Base-by-base conservation (phyloP, 2,888 invertebrate genomes). In the Coronaproctus castanopsis region DNA sequence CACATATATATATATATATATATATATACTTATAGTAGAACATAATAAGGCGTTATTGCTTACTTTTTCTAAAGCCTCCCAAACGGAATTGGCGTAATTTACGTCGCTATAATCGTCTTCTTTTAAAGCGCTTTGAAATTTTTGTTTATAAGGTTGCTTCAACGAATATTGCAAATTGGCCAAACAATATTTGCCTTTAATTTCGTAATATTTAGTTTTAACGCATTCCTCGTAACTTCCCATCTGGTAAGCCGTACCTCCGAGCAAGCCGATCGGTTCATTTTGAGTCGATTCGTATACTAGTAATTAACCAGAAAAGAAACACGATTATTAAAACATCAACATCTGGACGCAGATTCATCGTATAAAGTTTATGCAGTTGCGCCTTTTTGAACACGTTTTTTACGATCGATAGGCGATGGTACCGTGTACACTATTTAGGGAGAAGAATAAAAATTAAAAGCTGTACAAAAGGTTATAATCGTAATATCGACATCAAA, bases 241-340 rank as follows among this genome's bases (percentile, higher is more conserved):
- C 64, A 85, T 73, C 63, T 84, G 82, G 71, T 80, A 83, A 1
- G 78, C 75, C 14, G 80, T 78, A 2, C 83, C 83, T 65, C 77
- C 78, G n/a, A 83, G 76, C 18, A 83, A 71, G n/a, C 83, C 83
- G 65, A 77, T 76, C 0, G 82, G 80, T 51, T 80, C 79, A 69
- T 83, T 83, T 0, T 80, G 80, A 50, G 81, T 80, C 2, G 85
- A 77, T 67, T 84, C 84, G 68, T 82, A 82, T 78, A 84, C 85
- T 85, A 71, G 61, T 76, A 71, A 58, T 23, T 24, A n/a, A n/a
- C n/a, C n/a, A n/a, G n/a, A n/a, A n/a, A n/a, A n/a, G n/a, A n/a
- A n/a, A n/a, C n/a, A n/a, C n/a, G n/a, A n/a, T n/a, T n/a, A n/a
- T n/a, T n/a, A n/a, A n/a, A n/a, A n/a, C n/a, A n/a, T n/a, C n/a